Conservation (phyloP, 1,140 invertebrate species). For the Arion vulgaris region DNA sequence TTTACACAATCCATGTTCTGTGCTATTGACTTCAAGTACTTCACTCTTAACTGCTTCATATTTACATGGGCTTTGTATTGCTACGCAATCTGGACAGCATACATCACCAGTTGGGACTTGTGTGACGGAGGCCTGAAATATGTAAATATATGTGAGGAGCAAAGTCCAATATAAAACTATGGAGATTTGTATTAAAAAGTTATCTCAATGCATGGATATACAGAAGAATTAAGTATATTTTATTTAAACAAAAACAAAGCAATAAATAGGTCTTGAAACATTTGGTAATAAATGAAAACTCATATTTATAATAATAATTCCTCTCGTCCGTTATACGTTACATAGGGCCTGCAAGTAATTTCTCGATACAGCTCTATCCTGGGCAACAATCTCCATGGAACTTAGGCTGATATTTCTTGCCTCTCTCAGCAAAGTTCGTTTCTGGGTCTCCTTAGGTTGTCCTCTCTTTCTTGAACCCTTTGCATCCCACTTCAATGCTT, state of each 20-base stretch:
- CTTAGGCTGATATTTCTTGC: no score
- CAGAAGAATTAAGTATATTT: not conserved
- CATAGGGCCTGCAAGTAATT: no score
- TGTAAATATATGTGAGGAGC: not conserved
- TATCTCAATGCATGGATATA: no score
- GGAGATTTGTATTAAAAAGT: no score
- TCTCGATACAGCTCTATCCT: no score
- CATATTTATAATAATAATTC: not conserved
- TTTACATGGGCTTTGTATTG: not conserved
- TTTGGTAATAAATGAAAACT: not conserved
- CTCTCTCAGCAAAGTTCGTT: no score
- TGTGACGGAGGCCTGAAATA: not conserved
- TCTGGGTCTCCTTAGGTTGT: no score
- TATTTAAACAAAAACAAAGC: not conserved
- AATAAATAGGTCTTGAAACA: not conserved
- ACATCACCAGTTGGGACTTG: not conserved
- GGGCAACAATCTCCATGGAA: no score
- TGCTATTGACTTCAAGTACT: not conserved
- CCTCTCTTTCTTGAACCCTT: no score
- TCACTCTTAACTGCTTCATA: not conserved
- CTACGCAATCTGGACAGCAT: not conserved
- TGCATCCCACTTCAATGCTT: no score
- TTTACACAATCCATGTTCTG: not conserved
- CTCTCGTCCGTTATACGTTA: no score
- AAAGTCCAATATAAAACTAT: no score